Base-by-base conservation (phyloP, 2,888 invertebrate genomes). In the Acanthosepion lycidas region DNA sequence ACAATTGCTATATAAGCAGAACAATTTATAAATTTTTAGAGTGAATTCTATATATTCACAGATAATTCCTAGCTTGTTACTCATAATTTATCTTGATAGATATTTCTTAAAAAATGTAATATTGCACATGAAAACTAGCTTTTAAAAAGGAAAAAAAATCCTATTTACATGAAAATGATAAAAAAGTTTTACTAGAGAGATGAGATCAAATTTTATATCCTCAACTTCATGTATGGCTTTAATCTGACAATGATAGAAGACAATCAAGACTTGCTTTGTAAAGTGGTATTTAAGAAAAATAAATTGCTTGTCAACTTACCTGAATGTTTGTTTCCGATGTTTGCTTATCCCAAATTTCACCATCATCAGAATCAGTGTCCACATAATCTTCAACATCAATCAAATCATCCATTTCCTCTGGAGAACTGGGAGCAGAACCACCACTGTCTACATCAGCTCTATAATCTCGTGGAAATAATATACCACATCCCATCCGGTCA, bases 401-500 rank as follows among this genome's bases (percentile, higher is more conserved):
- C 49, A 94, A 95, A 91, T 95, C 95, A 93, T 95, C 96, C 49
- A 93, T 95, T 78, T 96, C 96, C 94, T 97, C 96, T 26, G 96
- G 96, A 42, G 96, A 96, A 51, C 95, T 95, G 78, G 95, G 95
- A n/a, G 78, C 95, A 8, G 95, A 95, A 8, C 94, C 95, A 92
- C 96, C 96, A 94, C 96, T 96, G 95, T 97, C 97, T 42, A 95
- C 96, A 93, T 97, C 97, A 94, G 96, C 96, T 95, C 96, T 97
- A 95, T 97, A 97, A 95, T 97, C 97, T 28, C 97, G 96, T 3
- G 98, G 98, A 95, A 98, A 98, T 94, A 98, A 97, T 94, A 98
- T 98, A 59, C 98, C 98, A 97, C 98, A 98, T 23, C 98, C 98
- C 97, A 98, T 98, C n/a, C 97, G 97, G 96, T 98, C 98, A 95